A percentile compares a stretch with the other conserved stretches of the same genome.
Evolutionary conservation across 1,140 invertebrate genomes (phyloP).

Genomic region (Pseudomyrmex concolor): DNA sequence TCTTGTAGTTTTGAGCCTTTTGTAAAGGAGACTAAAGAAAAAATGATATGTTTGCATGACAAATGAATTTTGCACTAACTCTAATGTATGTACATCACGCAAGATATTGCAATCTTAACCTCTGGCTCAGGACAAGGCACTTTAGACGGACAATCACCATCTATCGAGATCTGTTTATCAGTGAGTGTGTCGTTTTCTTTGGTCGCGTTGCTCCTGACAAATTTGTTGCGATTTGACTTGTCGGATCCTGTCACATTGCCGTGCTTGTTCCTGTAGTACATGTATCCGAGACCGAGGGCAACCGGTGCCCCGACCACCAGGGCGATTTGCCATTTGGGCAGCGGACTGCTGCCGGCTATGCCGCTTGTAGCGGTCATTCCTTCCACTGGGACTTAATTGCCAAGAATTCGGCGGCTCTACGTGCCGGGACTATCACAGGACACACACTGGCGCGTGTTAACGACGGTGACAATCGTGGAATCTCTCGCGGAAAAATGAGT

Average conservation of each 20-base stretch:
- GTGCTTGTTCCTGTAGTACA: conserved; percentile 88
- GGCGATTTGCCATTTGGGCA: conserved; percentile 91
- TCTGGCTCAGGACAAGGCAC: conserved; percentile 73
- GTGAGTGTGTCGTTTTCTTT: conserved; percentile 76
- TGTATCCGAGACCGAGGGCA: conserved; percentile 92
- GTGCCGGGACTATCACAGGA: not conserved
- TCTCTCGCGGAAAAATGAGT: not conserved
- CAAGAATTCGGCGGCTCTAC: not conserved
- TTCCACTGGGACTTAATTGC: conserved; percentile 14
- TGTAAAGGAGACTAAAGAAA: conserved; percentile 87
- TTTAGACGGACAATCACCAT: conserved; percentile 77
- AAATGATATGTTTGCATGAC: not conserved
- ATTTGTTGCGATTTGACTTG: conserved; percentile 73
- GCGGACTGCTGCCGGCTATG: conserved; percentile 46
- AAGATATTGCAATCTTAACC: conserved; percentile 73
- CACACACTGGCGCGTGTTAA: too few relatives aligned
- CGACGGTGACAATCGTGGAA: not conserved
- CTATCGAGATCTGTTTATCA: conserved; percentile 84
- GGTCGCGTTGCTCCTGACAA: conserved; percentile 59
- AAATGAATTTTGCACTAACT: not conserved
- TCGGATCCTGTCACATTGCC: conserved; percentile 60
- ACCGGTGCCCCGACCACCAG: conserved; percentile 92
- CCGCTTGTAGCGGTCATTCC: conserved; percentile 77
- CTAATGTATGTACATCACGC: not conserved
- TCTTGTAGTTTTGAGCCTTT: conserved; percentile 91